A percentile compares a stretch with the other conserved stretches of the same genome.
These are phyloP conservation scores for Tiliacea aurago DNA, from an alignment of 2,888 invertebrate genomes.

Conservation along the genomic window DNA sequence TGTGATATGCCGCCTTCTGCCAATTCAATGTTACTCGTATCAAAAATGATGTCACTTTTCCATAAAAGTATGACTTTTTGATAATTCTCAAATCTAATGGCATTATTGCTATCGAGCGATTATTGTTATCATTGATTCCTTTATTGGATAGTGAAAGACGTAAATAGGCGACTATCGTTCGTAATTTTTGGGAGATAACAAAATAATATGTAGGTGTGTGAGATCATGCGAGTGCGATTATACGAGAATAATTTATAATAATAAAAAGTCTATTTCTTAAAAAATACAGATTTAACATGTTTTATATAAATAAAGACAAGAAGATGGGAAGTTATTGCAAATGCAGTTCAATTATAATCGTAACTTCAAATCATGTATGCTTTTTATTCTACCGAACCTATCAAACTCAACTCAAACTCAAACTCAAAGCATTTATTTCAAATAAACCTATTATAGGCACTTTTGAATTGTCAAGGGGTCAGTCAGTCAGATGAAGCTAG, in stretches of 20 bases:
- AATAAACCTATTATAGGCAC: too few species aligned
- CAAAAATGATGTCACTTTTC: conserved; percentile 18
- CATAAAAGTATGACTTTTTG: conserved; percentile 10
- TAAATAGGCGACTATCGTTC: conserved; percentile 4
- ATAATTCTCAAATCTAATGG: conserved; percentile 26
- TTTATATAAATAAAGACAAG: too few species aligned
- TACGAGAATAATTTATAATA: too few species aligned
- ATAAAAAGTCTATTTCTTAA: too few species aligned
- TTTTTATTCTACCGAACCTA: not conserved
- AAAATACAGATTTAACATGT: too few species aligned
- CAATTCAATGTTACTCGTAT: conserved; percentile 13
- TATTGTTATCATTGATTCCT: conserved; percentile 29
- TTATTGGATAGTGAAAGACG: not conserved
- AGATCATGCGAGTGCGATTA: too few species aligned
- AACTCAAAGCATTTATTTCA: too few species aligned
- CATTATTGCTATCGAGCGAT: conserved; percentile 29
- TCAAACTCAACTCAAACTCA: too few species aligned
- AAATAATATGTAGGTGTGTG: too few species aligned
- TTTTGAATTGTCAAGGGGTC: too few species aligned
- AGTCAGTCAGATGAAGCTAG: too few species aligned
- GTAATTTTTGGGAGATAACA: not conserved
- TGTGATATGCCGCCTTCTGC: not conserved
- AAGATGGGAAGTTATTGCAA: not conserved
- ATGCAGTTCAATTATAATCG: not conserved
- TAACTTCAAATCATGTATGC: not conserved